Evolutionary conservation across 2,113 vertebrate genomes (phyloP).

Genomic region (Piprites chloris): DNA sequence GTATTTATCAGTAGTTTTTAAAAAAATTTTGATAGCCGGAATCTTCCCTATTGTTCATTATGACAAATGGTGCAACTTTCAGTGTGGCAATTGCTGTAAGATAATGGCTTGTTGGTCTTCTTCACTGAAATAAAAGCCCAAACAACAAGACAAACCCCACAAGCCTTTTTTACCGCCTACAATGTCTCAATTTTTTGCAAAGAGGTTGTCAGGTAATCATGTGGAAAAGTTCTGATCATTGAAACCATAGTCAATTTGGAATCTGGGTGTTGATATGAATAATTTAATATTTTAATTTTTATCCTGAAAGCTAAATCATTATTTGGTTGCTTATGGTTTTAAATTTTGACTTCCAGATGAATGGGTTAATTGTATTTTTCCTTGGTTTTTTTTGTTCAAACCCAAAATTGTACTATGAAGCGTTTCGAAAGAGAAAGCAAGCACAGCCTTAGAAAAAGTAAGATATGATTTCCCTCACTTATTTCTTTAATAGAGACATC

Average conservation of each 20-base stretch:
- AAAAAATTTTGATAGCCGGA: not conserved
- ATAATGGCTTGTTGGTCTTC: not conserved
- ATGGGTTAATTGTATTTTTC: not conserved
- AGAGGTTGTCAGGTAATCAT: fast-evolving
- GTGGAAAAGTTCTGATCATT: not conserved
- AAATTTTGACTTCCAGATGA: not conserved
- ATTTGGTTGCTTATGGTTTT: not conserved
- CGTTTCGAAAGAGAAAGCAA: not conserved
- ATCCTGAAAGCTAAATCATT: not conserved
- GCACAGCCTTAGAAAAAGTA: not conserved
- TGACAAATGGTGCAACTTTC: not conserved
- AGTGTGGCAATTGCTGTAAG: not conserved
- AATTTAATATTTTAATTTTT: not conserved
- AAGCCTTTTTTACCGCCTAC: not conserved
- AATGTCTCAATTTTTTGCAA: not conserved
- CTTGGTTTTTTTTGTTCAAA: not conserved
- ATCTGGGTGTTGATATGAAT: not conserved
- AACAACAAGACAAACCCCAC: not conserved
- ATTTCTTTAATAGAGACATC: slow-evolving; percentile 33
- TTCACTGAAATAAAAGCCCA: not conserved
- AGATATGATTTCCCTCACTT: slow-evolving; percentile 26
- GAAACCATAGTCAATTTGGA: not conserved
- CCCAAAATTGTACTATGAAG: not conserved
- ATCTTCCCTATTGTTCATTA: not conserved
- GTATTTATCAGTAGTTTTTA: not conserved